Percentiles rank a stretch among this genome's conserved stretches.
Evolutionary conservation across 2,113 vertebrate species (phyloP).

Genomic region (Hippocampus comes): DNA sequence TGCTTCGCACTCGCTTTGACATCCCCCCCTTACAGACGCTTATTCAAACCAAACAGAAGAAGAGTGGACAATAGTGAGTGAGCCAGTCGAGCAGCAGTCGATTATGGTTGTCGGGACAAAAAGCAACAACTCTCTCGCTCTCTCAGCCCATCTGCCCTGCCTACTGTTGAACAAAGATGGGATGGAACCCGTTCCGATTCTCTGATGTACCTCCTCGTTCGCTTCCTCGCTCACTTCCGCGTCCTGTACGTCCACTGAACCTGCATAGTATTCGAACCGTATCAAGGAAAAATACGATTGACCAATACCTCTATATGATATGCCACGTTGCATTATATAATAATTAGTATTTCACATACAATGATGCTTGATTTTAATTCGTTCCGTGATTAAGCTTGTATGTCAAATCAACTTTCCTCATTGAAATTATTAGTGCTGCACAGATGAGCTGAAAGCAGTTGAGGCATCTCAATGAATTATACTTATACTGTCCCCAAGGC

Average conservation of each 20-base stretch:
- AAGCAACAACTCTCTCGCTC: slow-evolving; percentile 8
- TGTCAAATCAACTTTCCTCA: background rate
- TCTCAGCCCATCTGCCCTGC: slow-evolving; percentile 34
- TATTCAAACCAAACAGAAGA: background rate
- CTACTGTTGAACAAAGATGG: slow-evolving; percentile 63
- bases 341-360: background rate
- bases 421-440: background rate
- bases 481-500: no score
- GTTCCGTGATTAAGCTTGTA: background rate
- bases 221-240: slow-evolving; percentile 28
- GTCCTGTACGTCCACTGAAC: background rate
- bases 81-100: slow-evolving; percentile 17
- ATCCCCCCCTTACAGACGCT: slow-evolving; percentile 64
- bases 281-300: background rate
- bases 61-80: slow-evolving; percentile 2
- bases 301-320: background rate
- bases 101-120: slow-evolving; percentile 13
- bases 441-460: no score
- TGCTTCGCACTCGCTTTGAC: slow-evolving; percentile 89
- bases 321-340: background rate
- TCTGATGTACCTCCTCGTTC: slow-evolving; percentile 17
- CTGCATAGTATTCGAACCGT: background rate
- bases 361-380: background rate
- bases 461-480: no score
- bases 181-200: slow-evolving; percentile 30